Base-by-base conservation (phyloP, 2,888 invertebrate genomes). In the Theristus sp. region DNA sequence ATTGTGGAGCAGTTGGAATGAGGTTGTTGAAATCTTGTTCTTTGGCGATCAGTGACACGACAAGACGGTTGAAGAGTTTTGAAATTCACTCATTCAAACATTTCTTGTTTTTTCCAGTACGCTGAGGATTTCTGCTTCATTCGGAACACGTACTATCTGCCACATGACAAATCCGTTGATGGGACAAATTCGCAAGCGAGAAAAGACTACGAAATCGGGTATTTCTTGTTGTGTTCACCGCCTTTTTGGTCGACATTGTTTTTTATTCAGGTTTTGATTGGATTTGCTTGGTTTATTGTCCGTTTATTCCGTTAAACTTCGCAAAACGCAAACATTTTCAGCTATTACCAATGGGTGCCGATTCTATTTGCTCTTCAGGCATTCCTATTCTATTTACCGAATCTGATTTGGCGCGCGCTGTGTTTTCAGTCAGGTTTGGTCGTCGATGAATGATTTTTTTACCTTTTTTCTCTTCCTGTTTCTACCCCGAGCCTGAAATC, bases 261-360 rank as follows among this genome's bases (percentile, higher is more conserved):
- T 38, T 38, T 6, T 13, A 38, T 17, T 38, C 10, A 6, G 17
- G 38, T 38, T 17, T 38, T 38, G 38, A 38, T 38, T 38, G 6
- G 38, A n/a, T n/a, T n/a, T n/a, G n/a, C n/a, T n/a, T n/a, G n/a
- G n/a, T n/a, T n/a, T n/a, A n/a, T n/a, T n/a, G n/a, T n/a, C n/a
- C n/a, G n/a, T n/a, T n/a, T n/a, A n/a, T n/a, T n/a, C n/a, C n/a
- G n/a, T n/a, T n/a, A n/a, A n/a, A n/a, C n/a, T n/a, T n/a, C n/a
- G n/a, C n/a, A n/a, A n/a, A n/a, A n/a, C n/a, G n/a, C n/a, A n/a
- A n/a, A n/a, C n/a, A n/a, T n/a, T 38, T 38, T 31, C 57, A 38
- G 25, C 38, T 57, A 57, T 38, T 57, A 57, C 26, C 57, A 57
- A 29, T 57, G 57, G 57, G 57, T 57, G 26, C 57, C 57, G 38